A percentile compares a stretch with the other conserved stretches of the same genome.
Conservation (phyloP, 2,888 invertebrate species). For the Nezara viridula region DNA sequence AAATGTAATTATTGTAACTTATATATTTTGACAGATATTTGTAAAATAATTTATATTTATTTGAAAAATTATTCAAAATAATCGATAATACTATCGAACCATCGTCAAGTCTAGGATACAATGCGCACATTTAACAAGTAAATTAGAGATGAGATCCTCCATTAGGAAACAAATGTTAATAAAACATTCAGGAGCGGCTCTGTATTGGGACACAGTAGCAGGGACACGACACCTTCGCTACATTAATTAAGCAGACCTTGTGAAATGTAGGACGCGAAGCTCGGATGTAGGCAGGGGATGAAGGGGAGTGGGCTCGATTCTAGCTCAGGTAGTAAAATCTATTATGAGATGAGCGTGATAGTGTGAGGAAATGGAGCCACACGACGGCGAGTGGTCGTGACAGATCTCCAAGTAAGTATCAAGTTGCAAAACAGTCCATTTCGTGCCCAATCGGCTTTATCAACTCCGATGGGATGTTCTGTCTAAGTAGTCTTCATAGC, state of each 20-base stretch:
- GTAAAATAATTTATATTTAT: no score
- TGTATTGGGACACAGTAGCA: background rate
- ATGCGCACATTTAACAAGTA: no score
- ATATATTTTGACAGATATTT: no score
- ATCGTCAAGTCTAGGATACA: no score
- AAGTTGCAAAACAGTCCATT: background rate
- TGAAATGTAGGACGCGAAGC: background rate
- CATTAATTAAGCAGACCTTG: background rate
- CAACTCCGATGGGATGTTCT: background rate
- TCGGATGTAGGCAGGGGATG: no score
- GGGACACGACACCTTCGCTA: background rate
- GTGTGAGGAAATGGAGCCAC: background rate
- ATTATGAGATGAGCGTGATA: conserved; percentile 40
- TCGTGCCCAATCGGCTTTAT: background rate
- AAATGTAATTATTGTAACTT: no score
- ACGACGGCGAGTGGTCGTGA: background rate
- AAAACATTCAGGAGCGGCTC: background rate
- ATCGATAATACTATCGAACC: no score
- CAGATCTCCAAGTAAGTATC: background rate
- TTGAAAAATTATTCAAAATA: no score
- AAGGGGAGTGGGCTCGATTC: background rate
- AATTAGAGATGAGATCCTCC: no score
- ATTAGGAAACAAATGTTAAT: background rate
- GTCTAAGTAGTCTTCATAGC: background rate
- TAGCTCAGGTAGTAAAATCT: background rate